Percentiles rank a stretch among this genome's conserved stretches.
Conservation (phyloP, 2,888 invertebrate species). For the Portevinia maculata region DNA sequence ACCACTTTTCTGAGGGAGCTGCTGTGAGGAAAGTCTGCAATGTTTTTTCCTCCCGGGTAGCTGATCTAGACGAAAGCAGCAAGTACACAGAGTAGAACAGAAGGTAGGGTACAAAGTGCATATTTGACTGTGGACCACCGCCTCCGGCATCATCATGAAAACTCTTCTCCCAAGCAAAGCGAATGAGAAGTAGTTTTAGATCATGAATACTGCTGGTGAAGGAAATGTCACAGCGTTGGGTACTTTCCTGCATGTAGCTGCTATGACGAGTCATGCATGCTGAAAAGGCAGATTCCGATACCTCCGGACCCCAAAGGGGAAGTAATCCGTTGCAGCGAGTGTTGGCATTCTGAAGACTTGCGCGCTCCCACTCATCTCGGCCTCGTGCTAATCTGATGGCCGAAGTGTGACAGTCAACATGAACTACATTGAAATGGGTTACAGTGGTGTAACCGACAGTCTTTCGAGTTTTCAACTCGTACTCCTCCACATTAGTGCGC, state of each 20-base stretch:
- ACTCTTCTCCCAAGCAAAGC: constrained; percentile 96
- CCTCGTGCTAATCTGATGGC: constrained; percentile 91
- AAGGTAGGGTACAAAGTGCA: constrained; percentile 97
- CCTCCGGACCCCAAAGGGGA: constrained; percentile 98
- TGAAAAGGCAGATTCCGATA: constrained; percentile 95
- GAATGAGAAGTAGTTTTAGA: constrained; percentile 92
- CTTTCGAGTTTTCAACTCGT: constrained; percentile 94
- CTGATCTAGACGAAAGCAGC: constrained; percentile 92
- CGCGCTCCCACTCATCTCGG: constrained; percentile 99
- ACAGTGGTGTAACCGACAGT: constrained; percentile 94
- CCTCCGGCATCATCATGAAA: constrained; percentile 99
- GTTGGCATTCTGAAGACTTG: constrained; percentile 98
- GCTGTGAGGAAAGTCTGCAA: constrained; percentile 89
- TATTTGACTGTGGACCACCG: constrained; percentile 97
- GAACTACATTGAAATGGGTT: constrained; percentile 98
- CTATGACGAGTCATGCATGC: constrained; percentile 96
- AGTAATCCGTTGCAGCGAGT: constrained; percentile 98
- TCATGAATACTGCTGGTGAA: constrained; percentile 90
- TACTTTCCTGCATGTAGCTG: constrained; percentile 87
- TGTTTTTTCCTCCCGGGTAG: constrained; percentile 90
- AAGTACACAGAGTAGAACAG: constrained; percentile 97
- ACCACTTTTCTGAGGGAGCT: constrained; percentile 85
- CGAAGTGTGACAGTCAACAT: constrained; percentile 98
- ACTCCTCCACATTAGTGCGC: constrained; percentile 96
- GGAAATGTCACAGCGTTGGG: constrained; percentile 82